Evolutionary conservation across 2,888 invertebrate genomes (phyloP).

Genomic region (Corbicula japonica): DNA sequence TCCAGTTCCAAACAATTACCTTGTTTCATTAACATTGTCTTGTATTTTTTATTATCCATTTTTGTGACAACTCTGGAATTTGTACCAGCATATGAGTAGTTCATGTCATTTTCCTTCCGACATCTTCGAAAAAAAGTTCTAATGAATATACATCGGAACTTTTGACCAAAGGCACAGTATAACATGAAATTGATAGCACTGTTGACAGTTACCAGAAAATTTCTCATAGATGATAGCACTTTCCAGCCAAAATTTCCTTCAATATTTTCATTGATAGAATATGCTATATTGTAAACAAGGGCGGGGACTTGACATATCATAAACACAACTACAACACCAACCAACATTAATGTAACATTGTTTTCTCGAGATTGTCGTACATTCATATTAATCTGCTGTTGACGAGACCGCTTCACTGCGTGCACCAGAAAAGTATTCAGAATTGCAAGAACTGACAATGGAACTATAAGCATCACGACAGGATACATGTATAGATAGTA

Average conservation of each 20-base stretch:
- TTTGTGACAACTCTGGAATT: slow-evolving; percentile 56
- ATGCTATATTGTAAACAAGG: slow-evolving; percentile 90
- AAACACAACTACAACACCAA: slow-evolving; percentile 97
- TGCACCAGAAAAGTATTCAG: slow-evolving; percentile 94
- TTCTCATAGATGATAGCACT: slow-evolving; percentile 87
- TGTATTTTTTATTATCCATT: slow-evolving; percentile 68
- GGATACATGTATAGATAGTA: slow-evolving; percentile 98
- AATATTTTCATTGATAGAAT: slow-evolving; percentile 88
- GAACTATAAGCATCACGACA: slow-evolving; percentile 96
- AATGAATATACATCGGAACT: slow-evolving; percentile 90
- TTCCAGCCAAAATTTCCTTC: slow-evolving; percentile 88
- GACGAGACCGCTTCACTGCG: slow-evolving; percentile 95
- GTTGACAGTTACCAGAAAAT: slow-evolving; percentile 97
- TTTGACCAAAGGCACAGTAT: slow-evolving; percentile 99
- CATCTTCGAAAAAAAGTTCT: slow-evolving; percentile 82
- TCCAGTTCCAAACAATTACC: slow-evolving; percentile 67
- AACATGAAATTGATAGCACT: slow-evolving; percentile 99
- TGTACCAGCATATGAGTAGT: slow-evolving; percentile 75
- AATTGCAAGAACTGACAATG: slow-evolving; percentile 94
- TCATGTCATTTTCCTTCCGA: slow-evolving; percentile 72
- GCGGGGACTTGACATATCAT: slow-evolving; percentile 94
- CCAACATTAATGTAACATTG: slow-evolving; percentile 96
- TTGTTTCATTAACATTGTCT: slow-evolving; percentile 66
- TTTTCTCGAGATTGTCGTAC: slow-evolving; percentile 96
- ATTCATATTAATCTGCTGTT: slow-evolving; percentile 95